Conservation (phyloP, 2,113 vertebrate species). For the Hassar affinis region DNA sequence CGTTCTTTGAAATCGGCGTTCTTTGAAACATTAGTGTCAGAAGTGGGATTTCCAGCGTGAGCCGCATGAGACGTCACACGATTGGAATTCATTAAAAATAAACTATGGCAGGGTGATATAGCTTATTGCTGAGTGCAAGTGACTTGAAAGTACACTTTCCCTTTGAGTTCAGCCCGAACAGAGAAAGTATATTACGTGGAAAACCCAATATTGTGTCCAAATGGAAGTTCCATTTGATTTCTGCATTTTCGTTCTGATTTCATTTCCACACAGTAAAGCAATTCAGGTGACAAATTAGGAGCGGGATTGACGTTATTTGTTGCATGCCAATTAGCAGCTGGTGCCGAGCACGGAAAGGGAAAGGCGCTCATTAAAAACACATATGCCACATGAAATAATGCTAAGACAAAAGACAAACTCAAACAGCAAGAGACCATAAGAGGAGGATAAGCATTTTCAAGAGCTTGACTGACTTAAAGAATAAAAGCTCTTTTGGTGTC, state of each 20-base stretch:
- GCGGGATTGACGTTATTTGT: neutral
- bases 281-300: slow-evolving; percentile 38
- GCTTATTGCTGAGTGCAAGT: slow-evolving; percentile 31
- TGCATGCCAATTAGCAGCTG: slow-evolving; percentile 44
- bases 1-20: slow-evolving; percentile 3
- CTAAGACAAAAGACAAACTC: slow-evolving; percentile 49
- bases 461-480: neutral
- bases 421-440: slow-evolving; percentile 60
- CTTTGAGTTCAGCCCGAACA: slow-evolving; percentile 10
- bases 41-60: slow-evolving; percentile 11
- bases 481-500: slow-evolving; percentile 20
- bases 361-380: slow-evolving; percentile 57
- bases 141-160: slow-evolving; percentile 18
- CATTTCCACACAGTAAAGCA: slow-evolving; percentile 1
- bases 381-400: slow-evolving; percentile 35
- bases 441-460: slow-evolving; percentile 30
- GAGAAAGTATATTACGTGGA: slow-evolving; percentile 40
- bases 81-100: slow-evolving; percentile 38
- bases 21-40: slow-evolving; percentile 28
- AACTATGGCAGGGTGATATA: slow-evolving; percentile 11
- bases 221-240: slow-evolving; percentile 41
- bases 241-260: slow-evolving; percentile 25
- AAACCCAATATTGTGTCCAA: slow-evolving; percentile 13
- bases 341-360: slow-evolving; percentile 57
- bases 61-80: neutral